Evolutionary conservation across 2,113 vertebrate species (phyloP).

Genomic region (Herpetotheres cachinnans): DNA sequence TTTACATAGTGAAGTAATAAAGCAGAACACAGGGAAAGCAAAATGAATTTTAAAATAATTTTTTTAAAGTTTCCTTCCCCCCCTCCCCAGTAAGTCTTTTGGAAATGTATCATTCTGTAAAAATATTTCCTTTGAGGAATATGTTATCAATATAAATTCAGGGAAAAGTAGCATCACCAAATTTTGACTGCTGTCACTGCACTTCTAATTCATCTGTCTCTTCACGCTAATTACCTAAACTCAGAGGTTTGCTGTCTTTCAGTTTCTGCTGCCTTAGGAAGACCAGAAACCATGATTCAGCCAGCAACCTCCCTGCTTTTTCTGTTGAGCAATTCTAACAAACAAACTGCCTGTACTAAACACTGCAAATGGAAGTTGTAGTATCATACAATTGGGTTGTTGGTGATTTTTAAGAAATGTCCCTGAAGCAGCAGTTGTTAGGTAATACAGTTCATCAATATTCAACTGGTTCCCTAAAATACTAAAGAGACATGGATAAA

Average conservation of each 20-base stretch:
- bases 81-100: accelerated
- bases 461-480: not conserved
- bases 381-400: not conserved
- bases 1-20: not conserved
- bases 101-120: not conserved
- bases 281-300: not conserved
- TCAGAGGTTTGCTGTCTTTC: not conserved
- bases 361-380: not conserved
- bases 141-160: not conserved
- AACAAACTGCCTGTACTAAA: not conserved
- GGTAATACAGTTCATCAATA: not conserved
- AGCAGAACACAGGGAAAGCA: not conserved
- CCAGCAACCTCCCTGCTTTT: not conserved
- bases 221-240: not conserved
- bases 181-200: not conserved
- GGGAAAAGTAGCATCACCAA: not conserved
- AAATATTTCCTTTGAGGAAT: not conserved
- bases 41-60: not conserved
- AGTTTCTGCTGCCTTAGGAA: not conserved
- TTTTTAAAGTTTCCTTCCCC: accelerated
- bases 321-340: not conserved
- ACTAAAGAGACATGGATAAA: not conserved
- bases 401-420: not conserved
- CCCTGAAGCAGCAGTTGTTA: not conserved
- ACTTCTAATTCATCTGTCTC: not conserved